These are phyloP conservation scores for Salvelinus sp. DNA, from an alignment of 2,113 vertebrate genomes.

Conservation along the genomic window DNA sequence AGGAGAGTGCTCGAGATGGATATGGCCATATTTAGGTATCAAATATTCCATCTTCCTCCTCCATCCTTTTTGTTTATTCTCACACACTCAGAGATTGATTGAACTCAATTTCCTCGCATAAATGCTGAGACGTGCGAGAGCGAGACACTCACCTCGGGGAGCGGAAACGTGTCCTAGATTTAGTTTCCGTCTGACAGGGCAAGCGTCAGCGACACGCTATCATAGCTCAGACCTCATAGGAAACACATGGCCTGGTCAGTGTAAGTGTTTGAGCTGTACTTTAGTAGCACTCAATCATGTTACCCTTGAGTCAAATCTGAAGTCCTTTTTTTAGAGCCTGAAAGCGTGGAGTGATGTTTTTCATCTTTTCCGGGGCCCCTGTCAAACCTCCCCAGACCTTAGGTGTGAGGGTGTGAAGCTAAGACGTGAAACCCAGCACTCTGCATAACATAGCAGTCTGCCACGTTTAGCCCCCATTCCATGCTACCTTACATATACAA, in stretches of 20 bases:
- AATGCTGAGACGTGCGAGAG: conserved; percentile 22
- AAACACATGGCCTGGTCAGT: conserved; percentile 9
- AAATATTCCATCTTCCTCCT: conserved; percentile 23
- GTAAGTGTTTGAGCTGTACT: background rate
- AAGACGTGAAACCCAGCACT: background rate
- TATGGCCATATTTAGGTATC: conserved; percentile 13
- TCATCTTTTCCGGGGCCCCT: background rate
- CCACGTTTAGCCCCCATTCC: background rate
- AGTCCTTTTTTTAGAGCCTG: no score
- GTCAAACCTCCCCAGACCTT: background rate
- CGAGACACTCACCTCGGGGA: conserved; percentile 23
- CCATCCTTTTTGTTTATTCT: conserved; percentile 32
- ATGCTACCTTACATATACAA: background rate
- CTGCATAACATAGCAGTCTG: background rate
- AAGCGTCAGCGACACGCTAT: conserved; percentile 14
- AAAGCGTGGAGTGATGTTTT: background rate
- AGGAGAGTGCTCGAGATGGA: background rate
- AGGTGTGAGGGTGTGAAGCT: conserved; percentile 8
- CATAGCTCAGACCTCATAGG: background rate
- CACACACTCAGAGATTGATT: conserved; percentile 18
- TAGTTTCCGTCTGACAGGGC: background rate
- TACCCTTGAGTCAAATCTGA: no score
- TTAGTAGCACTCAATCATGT: no score
- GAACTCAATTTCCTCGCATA: conserved; percentile 33
- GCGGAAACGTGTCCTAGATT: conserved; percentile 44